These are phyloP conservation scores for Hydrotaea cyrtoneurina DNA, from an alignment of 2,888 invertebrate genomes.

Conservation along the genomic window DNA sequence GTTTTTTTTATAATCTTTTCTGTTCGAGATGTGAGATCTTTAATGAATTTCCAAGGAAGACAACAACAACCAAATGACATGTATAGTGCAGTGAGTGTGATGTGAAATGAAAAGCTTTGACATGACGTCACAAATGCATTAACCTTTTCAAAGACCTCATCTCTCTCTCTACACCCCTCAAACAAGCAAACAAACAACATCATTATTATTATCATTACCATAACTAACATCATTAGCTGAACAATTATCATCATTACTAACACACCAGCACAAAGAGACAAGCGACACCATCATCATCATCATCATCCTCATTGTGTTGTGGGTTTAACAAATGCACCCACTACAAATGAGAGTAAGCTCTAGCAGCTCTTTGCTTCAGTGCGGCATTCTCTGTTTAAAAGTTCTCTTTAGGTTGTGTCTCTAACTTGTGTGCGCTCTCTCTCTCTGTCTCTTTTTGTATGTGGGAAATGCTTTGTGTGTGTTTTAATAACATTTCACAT, in stretches of 20 bases:
- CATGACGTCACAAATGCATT: slow-evolving; percentile 69
- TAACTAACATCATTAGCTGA: background rate
- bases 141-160: slow-evolving; percentile 50
- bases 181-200: slow-evolving; percentile 16
- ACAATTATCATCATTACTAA: background rate
- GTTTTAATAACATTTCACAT: slow-evolving; percentile 14
- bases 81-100: background rate
- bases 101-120: slow-evolving; percentile 61
- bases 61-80: background rate
- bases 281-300: background rate
- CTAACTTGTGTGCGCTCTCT: slow-evolving; percentile 28
- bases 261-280: background rate
- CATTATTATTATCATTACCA: background rate
- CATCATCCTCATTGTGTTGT: background rate
- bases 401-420: slow-evolving; percentile 5
- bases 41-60: background rate
- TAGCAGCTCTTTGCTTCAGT: background rate
- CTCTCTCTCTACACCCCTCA: background rate
- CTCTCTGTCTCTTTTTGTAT: too few species aligned
- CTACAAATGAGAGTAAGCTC: background rate
- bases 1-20: background rate
- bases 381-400: background rate
- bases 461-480: too few species aligned
- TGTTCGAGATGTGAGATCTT: background rate
- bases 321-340: slow-evolving; percentile 31